Evolutionary conservation across 1,140 invertebrate genomes (phyloP), one percentile per base, ranked within the genome.

Genomic region (Ostrea denselamellosa): DNA sequence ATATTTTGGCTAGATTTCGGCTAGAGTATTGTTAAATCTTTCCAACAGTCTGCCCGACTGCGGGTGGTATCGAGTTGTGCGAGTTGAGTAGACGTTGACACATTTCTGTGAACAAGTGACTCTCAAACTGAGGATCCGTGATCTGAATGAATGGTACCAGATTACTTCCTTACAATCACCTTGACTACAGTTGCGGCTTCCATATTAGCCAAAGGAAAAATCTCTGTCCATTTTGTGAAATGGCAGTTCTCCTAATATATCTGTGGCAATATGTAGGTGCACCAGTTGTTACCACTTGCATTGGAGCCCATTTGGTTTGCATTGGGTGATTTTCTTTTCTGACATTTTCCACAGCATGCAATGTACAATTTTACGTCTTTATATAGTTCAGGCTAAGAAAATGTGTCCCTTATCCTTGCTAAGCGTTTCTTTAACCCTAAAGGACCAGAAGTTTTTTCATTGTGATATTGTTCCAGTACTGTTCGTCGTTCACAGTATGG

Each of bases 171-270:
- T n/a, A 65, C 62, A 19, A 65, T 65, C 22, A 65, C 4, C 22
- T 65, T 65, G n/a, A 19, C 62, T 8, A 68, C 62, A 3, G 14
- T 68, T 17, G 17, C 17, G 22, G 91, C 89, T 54, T 87, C 91
- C 81, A 89, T 62, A 81, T 93, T 85, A n/a, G 54, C 17, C 25
- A 92, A 19, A 22, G 92, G 85, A 54, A 89, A 89, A n/a, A 83
- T 88, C 68, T 91, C 91, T 12, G 53, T 28, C 86, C 85, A 93
- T 65, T 89, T 88, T 0, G 93, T 92, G 17, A 91, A 92, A 84
- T 28, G 81, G 65, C 0, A 88, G 44, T 51, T 53, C 56, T 14
- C 85, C 88, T 22, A 90, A 34, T 22, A 91, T 91, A 54, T 90
- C 87, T 17, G 86, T 83, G 8, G 88, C 87, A 7, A 89, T 89